A percentile compares a stretch with the other conserved stretches of the same genome.
phyloP scores from a whole-genome alignment of 92 coral and sea anemone species.

The Siderastrea radians region DNA sequence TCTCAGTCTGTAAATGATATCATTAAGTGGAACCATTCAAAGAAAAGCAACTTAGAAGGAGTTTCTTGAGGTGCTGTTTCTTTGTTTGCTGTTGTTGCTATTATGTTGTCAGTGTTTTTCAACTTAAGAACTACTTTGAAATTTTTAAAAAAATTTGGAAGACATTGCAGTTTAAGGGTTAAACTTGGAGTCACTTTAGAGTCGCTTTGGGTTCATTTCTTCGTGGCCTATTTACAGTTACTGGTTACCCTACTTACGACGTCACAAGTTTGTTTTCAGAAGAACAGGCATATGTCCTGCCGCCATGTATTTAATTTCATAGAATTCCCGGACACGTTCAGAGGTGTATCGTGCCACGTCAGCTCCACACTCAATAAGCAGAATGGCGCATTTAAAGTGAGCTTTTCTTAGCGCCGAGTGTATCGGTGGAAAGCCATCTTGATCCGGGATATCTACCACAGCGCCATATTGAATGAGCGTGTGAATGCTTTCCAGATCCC shows the following conservation, averaged over 20 bases:
- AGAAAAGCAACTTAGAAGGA: too few relatives aligned
- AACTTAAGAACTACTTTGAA: too few relatives aligned
- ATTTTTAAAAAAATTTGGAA: too few relatives aligned
- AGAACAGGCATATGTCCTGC: conserved; percentile 20
- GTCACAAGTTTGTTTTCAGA: conserved; percentile 39
- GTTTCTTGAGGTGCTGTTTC: too few relatives aligned
- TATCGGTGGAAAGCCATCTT: conserved; percentile 85
- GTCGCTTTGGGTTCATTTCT: too few relatives aligned
- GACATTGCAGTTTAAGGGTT: too few relatives aligned
- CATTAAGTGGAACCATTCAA: too few relatives aligned
- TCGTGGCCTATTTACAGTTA: too few relatives aligned
- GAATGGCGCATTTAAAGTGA: conserved; percentile 85
- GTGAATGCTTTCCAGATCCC: conserved; percentile 89
- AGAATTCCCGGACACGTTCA: conserved; percentile 75
- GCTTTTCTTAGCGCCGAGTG: conserved; percentile 78
- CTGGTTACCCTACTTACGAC: neutral
- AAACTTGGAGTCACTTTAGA: too few relatives aligned
- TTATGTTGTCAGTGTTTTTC: too few relatives aligned
- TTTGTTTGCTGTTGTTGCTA: too few relatives aligned
- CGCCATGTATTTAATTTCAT: conserved; percentile 61
- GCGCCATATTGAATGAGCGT: conserved; percentile 88
- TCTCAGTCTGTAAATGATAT: too few relatives aligned
- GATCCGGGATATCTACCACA: conserved; percentile 73
- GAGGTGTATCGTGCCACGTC: conserved; percentile 78
- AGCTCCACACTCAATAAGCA: conserved; percentile 85